Percentiles rank a stretch among this genome's conserved stretches.
phyloP scores from a whole-genome alignment of 2,888 invertebrate species.

The Drosophila borborema region DNA sequence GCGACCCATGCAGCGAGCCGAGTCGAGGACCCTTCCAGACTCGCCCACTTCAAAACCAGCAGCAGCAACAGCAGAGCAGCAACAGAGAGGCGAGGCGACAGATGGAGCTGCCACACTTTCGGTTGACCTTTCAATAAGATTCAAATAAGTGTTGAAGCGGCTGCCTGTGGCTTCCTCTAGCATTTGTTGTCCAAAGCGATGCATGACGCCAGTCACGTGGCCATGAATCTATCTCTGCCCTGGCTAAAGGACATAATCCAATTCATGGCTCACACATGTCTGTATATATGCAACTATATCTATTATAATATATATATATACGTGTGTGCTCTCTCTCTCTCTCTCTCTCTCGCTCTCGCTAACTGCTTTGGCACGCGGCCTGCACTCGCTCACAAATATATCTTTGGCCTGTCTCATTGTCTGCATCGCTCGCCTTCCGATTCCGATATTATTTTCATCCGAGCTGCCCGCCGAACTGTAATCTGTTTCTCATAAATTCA shows the following conservation, averaged over 20 bases:
- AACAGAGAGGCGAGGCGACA: conserved; percentile 16
- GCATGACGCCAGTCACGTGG: conserved; percentile 50
- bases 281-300: background rate
- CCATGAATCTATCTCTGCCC: conserved; percentile 11
- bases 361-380: conserved; percentile 60
- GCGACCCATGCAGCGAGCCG: conserved; percentile 34
- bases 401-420: conserved; percentile 31
- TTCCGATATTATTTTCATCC: conserved; percentile 22
- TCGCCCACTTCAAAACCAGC: conserved; percentile 33
- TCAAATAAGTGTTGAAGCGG: conserved; percentile 50
- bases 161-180: conserved; percentile 52
- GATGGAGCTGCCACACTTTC: conserved; percentile 65
- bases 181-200: conserved; percentile 60
- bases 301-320: background rate
- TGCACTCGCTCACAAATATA: conserved; percentile 32
- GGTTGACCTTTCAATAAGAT: conserved; percentile 82
- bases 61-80: conserved; percentile 6
- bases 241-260: conserved; percentile 15
- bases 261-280: conserved; percentile 4
- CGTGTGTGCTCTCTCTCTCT: background rate
- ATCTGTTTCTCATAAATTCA: conserved; percentile 83
- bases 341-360: background rate
- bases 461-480: conserved; percentile 57
- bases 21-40: conserved; percentile 40
- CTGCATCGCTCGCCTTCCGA: conserved; percentile 28